phyloP scores from a whole-genome alignment of 2,888 invertebrate genomes.

The Thereva unica region DNA sequence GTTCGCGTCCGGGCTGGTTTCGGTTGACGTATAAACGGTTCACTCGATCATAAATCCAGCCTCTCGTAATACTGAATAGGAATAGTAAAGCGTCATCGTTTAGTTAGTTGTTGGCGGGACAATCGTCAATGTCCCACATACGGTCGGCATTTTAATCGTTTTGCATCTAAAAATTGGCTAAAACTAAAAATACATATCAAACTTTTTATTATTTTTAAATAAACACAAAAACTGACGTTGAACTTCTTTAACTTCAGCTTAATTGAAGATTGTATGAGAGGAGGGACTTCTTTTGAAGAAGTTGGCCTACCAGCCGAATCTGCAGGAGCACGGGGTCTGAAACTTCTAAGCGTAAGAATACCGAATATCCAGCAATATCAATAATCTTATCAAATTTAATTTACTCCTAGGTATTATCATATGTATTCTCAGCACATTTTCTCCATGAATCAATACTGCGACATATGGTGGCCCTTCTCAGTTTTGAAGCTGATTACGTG shows the following conservation, averaged over 20 bases:
- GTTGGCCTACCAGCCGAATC: constrained; percentile 79
- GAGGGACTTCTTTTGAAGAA: constrained; percentile 70
- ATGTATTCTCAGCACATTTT: constrained; percentile 92
- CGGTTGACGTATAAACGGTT: too few species aligned
- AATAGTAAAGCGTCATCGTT: too few species aligned
- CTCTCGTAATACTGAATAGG: too few species aligned
- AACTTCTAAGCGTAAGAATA: constrained; percentile 72
- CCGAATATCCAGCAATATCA: not conserved
- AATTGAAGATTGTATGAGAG: constrained; percentile 73
- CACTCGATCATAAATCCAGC: too few species aligned
- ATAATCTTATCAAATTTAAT: constrained; percentile 51
- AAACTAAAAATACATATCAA: too few species aligned
- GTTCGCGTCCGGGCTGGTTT: too few species aligned
- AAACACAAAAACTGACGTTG: not conserved
- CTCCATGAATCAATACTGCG: constrained; percentile 81
- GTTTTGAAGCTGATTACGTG: constrained; percentile 73
- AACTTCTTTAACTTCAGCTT: constrained; percentile 46
- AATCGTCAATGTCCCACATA: too few species aligned
- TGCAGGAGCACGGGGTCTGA: constrained; percentile 87
- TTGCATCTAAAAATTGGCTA: too few species aligned
- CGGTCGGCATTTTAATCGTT: too few species aligned
- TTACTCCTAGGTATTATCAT: constrained; percentile 70
- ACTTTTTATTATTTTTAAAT: too few species aligned
- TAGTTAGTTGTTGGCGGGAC: too few species aligned
- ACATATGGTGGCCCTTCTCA: constrained; percentile 72